Evolutionary conservation across 2,888 invertebrate genomes (phyloP).

Genomic region (Ischnura elegans): DNA sequence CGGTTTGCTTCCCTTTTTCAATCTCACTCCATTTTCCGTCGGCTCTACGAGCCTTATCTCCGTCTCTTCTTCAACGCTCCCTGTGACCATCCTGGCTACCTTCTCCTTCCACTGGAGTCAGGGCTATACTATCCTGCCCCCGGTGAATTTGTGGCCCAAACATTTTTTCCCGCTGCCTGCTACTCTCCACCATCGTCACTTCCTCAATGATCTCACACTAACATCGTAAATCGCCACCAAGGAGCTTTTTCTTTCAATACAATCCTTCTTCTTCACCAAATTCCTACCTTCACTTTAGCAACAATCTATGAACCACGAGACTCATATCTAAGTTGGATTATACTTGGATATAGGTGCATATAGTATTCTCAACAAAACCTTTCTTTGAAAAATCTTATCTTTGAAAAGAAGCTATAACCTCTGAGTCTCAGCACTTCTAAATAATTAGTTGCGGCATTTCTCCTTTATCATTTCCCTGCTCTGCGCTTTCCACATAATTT

Average conservation of each 20-base stretch:
- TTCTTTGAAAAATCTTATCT: too few species aligned
- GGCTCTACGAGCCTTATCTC: neutral
- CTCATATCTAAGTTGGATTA: neutral
- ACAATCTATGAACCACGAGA: conserved; percentile 57
- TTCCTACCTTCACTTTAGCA: neutral
- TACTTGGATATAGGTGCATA: too few species aligned
- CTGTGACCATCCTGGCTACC: neutral
- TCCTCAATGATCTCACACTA: conserved; percentile 23
- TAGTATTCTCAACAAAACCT: too few species aligned
- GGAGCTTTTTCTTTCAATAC: conserved; percentile 53
- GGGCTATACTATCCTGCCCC: neutral
- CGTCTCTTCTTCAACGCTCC: neutral
- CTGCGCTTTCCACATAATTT: too few species aligned
- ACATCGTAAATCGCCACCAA: conserved; percentile 59
- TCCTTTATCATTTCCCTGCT: too few species aligned
- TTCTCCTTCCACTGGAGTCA: neutral
- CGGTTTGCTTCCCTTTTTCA: neutral
- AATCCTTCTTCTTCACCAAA: neutral
- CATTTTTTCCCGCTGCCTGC: neutral
- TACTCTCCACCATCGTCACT: neutral
- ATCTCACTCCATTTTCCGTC: neutral
- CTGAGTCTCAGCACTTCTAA: too few species aligned
- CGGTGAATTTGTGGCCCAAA: neutral
- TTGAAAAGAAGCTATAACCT: too few species aligned
- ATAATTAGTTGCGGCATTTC: too few species aligned